phyloP scores from a whole-genome alignment of 2,797 vertebrate species.

The Micropoecilia bifurca region DNA sequence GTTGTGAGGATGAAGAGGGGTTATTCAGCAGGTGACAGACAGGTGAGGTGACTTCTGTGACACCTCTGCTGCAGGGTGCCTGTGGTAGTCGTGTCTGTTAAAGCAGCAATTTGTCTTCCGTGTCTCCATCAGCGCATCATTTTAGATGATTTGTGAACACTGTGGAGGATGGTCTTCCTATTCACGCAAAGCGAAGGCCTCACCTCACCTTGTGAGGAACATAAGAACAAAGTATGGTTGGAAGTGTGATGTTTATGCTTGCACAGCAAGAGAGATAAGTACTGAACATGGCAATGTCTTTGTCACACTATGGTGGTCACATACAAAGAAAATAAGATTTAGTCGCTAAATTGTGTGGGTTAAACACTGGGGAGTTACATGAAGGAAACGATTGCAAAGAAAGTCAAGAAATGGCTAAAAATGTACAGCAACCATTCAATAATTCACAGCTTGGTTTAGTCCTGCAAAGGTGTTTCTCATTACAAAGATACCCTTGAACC shows the following conservation, averaged over 20 bases:
- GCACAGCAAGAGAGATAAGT: neutral
- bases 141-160: conserved; percentile 16
- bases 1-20: conserved; percentile 46
- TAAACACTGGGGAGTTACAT: neutral
- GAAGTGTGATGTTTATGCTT: neutral
- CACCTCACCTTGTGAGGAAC: conserved; percentile 43
- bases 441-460: neutral
- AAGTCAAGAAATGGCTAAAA: neutral
- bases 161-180: conserved; percentile 36
- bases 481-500: neutral
- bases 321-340: neutral
- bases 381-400: neutral
- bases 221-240: neutral
- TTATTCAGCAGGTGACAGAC: conserved; percentile 52
- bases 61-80: conserved; percentile 36
- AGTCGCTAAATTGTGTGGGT: neutral
- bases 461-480: neutral
- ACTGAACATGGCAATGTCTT: neutral
- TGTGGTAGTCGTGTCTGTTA: conserved; percentile 20
- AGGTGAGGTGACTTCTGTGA: conserved; percentile 49
- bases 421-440: neutral
- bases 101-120: conserved; percentile 27
- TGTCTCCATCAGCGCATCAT: conserved; percentile 22
- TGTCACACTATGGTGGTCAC: neutral
- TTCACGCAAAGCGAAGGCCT: conserved; percentile 40